These are phyloP conservation scores for Discoglossus pictus DNA, from an alignment of 2,797 vertebrate genomes.

Conservation along the genomic window DNA sequence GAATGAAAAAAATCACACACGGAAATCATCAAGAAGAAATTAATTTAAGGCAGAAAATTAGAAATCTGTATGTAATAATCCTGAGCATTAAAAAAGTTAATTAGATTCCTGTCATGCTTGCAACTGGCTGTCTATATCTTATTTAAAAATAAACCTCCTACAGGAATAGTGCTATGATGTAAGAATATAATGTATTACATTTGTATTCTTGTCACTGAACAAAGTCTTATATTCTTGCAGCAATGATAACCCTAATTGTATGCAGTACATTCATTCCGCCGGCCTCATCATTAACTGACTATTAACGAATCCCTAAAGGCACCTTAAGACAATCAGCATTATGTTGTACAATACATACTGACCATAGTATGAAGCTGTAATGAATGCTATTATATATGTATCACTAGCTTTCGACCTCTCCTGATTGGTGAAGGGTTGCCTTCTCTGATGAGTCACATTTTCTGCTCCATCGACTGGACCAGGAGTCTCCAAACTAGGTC, in stretches of 20 bases:
- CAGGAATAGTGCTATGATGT: neutral
- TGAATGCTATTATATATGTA: no score
- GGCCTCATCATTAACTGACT: slow-evolving; percentile 28
- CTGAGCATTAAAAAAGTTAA: slow-evolving; percentile 10
- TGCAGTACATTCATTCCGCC: slow-evolving; percentile 29
- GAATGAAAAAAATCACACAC: neutral
- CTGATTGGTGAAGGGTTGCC: no score
- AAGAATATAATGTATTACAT: slow-evolving; percentile 9
- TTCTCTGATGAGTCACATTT: no score
- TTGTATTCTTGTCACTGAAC: slow-evolving; percentile 36
- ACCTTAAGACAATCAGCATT: slow-evolving; percentile 19
- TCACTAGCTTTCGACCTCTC: no score
- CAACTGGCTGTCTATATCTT: slow-evolving; percentile 16
- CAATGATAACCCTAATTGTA: slow-evolving; percentile 45
- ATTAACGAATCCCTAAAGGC: slow-evolving; percentile 20
- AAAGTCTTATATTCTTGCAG: slow-evolving; percentile 27
- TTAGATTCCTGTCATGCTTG: slow-evolving; percentile 9
- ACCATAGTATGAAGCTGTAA: no score
- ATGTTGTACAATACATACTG: no score
- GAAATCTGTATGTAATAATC: slow-evolving; percentile 2
- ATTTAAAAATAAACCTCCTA: slow-evolving; percentile 16
- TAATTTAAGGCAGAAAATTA: slow-evolving; percentile 10
- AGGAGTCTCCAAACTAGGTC: no score
- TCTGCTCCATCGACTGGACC: no score
- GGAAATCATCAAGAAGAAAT: slow-evolving; percentile 1